These are phyloP conservation scores for Heteromurus nitidus DNA, from an alignment of 2,888 invertebrate species.

Conservation along the genomic window DNA sequence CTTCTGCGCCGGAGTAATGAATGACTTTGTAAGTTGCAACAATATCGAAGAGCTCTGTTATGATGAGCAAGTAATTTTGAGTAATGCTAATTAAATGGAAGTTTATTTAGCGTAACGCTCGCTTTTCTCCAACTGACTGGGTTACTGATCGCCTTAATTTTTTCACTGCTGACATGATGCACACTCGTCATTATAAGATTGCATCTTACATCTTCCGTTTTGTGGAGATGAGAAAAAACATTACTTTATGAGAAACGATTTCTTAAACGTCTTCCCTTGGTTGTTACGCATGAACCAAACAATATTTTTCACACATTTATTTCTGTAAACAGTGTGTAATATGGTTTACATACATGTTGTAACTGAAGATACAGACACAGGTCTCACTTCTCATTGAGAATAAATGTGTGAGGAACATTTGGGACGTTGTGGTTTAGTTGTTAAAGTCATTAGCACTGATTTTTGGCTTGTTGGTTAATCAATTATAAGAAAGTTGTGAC, in stretches of 20 bases:
- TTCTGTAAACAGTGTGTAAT: too few relatives aligned
- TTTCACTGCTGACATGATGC: too few relatives aligned
- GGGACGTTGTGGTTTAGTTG: neutral
- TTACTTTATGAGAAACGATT: too few relatives aligned
- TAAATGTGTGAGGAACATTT: neutral
- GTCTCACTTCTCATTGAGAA: too few relatives aligned
- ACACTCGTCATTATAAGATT: too few relatives aligned
- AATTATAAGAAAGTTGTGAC: slow-evolving; percentile 35
- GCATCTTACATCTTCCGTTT: too few relatives aligned
- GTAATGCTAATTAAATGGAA: slow-evolving; percentile 28
- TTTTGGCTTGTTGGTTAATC: slow-evolving; percentile 34
- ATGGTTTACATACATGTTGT: too few relatives aligned
- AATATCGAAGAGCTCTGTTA: neutral
- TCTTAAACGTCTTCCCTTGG: too few relatives aligned
- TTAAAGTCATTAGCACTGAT: neutral
- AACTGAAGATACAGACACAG: too few relatives aligned
- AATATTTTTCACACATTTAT: too few relatives aligned
- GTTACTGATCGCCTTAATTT: neutral
- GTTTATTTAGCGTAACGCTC: slow-evolving; percentile 32
- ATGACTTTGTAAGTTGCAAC: neutral
- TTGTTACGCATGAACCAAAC: too few relatives aligned
- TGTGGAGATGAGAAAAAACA: too few relatives aligned
- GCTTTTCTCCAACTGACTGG: neutral
- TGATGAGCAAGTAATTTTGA: slow-evolving; percentile 25
- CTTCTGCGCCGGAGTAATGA: neutral